Evolutionary conservation across 2,113 vertebrate genomes (phyloP), one percentile per base, ranked within the genome.

Genomic region (Ceyx cyanopectus): DNA sequence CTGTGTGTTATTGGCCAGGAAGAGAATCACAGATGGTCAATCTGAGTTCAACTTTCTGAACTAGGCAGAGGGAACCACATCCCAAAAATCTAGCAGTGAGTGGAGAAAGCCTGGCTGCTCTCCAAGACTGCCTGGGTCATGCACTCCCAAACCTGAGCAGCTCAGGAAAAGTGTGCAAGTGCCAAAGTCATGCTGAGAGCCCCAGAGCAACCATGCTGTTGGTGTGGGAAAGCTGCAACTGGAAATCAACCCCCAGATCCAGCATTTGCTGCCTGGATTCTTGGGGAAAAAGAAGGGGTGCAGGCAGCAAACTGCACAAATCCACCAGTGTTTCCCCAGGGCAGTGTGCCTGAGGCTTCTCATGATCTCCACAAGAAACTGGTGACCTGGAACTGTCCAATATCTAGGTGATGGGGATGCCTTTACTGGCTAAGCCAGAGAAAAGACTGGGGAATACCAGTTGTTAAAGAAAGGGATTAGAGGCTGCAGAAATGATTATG

Each of bases 191-290:
- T 0, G 2, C 43, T 50, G 67, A 17, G 15, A 45, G 14, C 15
- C 30, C 41, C 24, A 61, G 68, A 88, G 40, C 68, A 83, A 68
- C 0, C 0, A 57, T 0, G 3, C 4, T 3, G 57, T 56, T 65
- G 63, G 14, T 2, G 48, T 3, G n/a, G 50, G 21, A 73, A 37
- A 53, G 37, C 12, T 43, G 56, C 51, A 84, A 78, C 22, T 30
- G 15, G 10, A 72, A 79, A 78, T 27, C 29, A 65, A 3, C 14
- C 5, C 12, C 10, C 8, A 83, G 4, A 58, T 11, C 26, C 30
- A 62, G 43, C 23, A 43, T 60, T 48, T 58, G 32, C 45, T 83
- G 56, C 46, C 53, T 53, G n/a, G 32, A 45, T 68, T 73, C 57
- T 21, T 67, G 22, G 63, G n/a, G 37, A 63, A 62, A 29, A 62